Base-by-base conservation (phyloP, 2,888 invertebrate species). In the Pheosia gnoma region DNA sequence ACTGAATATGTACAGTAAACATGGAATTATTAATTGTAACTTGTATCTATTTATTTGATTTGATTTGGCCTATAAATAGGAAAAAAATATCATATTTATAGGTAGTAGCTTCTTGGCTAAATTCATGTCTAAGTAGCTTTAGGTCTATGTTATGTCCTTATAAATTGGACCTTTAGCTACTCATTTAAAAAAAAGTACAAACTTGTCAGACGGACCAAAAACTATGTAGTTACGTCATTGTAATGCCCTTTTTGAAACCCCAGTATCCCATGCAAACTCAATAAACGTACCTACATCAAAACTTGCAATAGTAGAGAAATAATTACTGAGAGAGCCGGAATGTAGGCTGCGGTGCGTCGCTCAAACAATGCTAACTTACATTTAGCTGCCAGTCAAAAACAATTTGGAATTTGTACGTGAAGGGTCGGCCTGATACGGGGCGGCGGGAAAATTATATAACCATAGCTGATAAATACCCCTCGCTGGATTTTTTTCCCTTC, bases 361-460 rank as follows among this genome's bases (percentile, higher is more conserved):
- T 89, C 92, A 84, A 93, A 92, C 93, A 93, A 93, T 90, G 90
- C 90, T 91, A 93, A 92, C 93, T 93, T 91, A 92, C 93, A 91
- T 92, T 92, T 93, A 90, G 91, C 92, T 93, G 94, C 93, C 94
- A 94, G 93, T 94, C 94, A 94, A 93, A 93, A 94, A 92, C 94
- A 94, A 94, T 94, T 94, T 94, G 93, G 94, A 93, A 94, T 94
- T 93, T 89, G 91, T 89, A 86, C 88, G 87, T 87, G 84, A 87
- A 92, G 93, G 93, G 93, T 93, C 88, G 88, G 80, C 77, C 73
- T 25, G 25, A 2, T 25, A 25, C 74, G 73, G 81, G 72, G 39
- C 75, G 76, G 73, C 74, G 75, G 82, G 83, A 88, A 87, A 85
- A 81, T 78, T 73, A 71, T 70, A 85, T 73, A 58, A 74, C n/a